Percentiles rank a stretch among this genome's conserved stretches.
Evolutionary conservation across 2,888 invertebrate genomes (phyloP).

Genomic region (Lottia scabra): DNA sequence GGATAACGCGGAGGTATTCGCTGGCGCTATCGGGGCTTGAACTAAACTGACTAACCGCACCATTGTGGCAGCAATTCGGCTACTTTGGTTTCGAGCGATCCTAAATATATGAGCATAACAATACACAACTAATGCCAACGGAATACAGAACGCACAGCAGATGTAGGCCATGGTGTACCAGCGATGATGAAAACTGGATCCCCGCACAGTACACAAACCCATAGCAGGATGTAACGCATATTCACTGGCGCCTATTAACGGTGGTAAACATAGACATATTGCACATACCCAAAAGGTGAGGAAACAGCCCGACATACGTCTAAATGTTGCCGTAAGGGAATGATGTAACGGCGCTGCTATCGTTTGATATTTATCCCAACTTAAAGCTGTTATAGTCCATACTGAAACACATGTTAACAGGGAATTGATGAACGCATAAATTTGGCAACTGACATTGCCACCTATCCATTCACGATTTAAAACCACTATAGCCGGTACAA

Average conservation of each 20-base stretch:
- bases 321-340: slow-evolving; percentile 49
- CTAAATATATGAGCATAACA: slow-evolving; percentile 61
- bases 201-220: slow-evolving; percentile 52
- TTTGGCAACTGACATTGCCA: slow-evolving; percentile 42
- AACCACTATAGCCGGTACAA: slow-evolving; percentile 42
- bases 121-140: slow-evolving; percentile 54
- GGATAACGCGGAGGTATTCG: slow-evolving; percentile 38
- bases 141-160: slow-evolving; percentile 46
- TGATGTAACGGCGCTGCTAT: slow-evolving; percentile 59
- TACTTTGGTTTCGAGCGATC: slow-evolving; percentile 59
- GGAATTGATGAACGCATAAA: slow-evolving; percentile 44
- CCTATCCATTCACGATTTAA: slow-evolving; percentile 47
- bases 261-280: slow-evolving; percentile 48
- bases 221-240: slow-evolving; percentile 47
- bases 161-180: slow-evolving; percentile 47
- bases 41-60: slow-evolving; percentile 62
- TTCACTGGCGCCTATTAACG: slow-evolving; percentile 47
- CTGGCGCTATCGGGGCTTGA: slow-evolving; percentile 55
- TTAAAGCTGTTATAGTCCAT: slow-evolving; percentile 57
- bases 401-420: slow-evolving; percentile 42
- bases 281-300: slow-evolving; percentile 50
- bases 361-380: slow-evolving; percentile 63
- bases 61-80: slow-evolving; percentile 62
- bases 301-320: slow-evolving; percentile 53
- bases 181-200: slow-evolving; percentile 36